These are phyloP conservation scores for Stegodyphus dumicola DNA, from an alignment of 1,140 invertebrate genomes.

Conservation along the genomic window DNA sequence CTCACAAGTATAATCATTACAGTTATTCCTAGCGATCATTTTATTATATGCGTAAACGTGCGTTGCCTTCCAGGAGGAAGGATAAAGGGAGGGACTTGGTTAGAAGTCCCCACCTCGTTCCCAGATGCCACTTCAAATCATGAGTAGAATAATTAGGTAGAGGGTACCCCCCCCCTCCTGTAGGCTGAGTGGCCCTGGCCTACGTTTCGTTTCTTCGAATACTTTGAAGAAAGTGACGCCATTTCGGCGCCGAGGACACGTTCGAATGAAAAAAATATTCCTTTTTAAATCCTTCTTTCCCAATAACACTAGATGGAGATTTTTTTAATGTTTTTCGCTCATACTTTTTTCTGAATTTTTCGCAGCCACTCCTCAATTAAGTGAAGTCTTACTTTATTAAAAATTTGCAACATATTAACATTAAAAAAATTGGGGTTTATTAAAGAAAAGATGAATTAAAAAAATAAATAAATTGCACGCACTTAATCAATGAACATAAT, in stretches of 20 bases:
- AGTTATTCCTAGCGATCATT: neutral
- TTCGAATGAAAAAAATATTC: neutral
- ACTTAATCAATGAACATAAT: no score
- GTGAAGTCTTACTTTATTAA: no score
- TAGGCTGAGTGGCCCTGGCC: neutral
- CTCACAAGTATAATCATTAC: slow-evolving; percentile 1
- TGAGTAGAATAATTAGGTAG: neutral
- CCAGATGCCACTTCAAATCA: neutral
- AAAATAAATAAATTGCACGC: no score
- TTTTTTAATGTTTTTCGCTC: neutral
- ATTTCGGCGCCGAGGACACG: neutral
- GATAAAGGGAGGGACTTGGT: neutral
- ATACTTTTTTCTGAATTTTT: neutral
- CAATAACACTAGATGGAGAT: neutral
- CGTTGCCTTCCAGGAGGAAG: neutral
- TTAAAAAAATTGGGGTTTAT: no score
- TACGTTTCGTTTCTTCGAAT: neutral
- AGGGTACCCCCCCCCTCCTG: neutral
- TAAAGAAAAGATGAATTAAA: no score
- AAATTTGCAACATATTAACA: no score
- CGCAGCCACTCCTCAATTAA: no score
- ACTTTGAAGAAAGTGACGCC: neutral
- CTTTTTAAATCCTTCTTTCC: neutral
- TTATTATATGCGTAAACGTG: neutral
- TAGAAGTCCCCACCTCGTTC: neutral